Conservation (phyloP, 1,140 invertebrate species). For the Parapsyche elsis region DNA sequence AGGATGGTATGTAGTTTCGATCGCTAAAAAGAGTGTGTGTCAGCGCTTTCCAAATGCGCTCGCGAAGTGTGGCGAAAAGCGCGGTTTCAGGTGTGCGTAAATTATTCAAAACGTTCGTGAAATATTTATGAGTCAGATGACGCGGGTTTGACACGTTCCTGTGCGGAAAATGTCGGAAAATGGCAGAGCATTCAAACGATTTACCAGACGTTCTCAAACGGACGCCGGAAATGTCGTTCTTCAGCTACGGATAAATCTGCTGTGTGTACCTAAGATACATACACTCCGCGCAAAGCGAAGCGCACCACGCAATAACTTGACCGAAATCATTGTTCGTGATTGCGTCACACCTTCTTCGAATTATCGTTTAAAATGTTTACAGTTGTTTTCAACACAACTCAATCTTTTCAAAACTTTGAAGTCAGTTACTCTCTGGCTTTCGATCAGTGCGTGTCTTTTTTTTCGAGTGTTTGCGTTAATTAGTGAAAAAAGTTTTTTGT, state of each 20-base stretch:
- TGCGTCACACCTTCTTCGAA: too few relatives aligned
- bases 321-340: too few relatives aligned
- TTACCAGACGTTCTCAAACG: neutral
- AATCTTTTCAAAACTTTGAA: constrained; percentile 68
- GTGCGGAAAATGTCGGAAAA: neutral
- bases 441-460: constrained; percentile 72
- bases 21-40: too few relatives aligned
- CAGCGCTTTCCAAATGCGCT: too few relatives aligned
- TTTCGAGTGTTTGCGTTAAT: constrained; percentile 66
- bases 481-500: neutral
- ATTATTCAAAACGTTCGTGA: constrained; percentile 5
- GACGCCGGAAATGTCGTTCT: neutral
- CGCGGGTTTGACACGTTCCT: neutral
- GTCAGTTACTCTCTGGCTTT: constrained; percentile 71
- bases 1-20: too few relatives aligned
- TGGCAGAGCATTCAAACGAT: neutral
- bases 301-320: too few relatives aligned
- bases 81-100: neutral
- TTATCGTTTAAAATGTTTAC: too few relatives aligned
- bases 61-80: neutral
- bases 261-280: neutral
- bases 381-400: too few relatives aligned
- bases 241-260: neutral
- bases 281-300: neutral
- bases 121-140: constrained; percentile 10